Evolutionary conservation across 37 sponge, comb jelly and placozoan genomes (phyloP).

Genomic region (Oopsacas minuta): DNA sequence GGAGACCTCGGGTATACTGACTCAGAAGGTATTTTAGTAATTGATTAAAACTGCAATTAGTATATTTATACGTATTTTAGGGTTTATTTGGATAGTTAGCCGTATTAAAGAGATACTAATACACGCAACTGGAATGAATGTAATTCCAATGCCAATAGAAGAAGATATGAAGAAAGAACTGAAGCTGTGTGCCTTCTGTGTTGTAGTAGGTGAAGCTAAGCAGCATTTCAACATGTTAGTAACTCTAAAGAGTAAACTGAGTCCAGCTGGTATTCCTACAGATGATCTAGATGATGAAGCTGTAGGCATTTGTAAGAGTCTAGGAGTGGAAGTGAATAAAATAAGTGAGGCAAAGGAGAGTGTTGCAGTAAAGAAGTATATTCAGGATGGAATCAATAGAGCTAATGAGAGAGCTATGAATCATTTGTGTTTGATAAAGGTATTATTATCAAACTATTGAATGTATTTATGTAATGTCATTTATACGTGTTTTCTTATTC

Average conservation of each 20-base stretch:
- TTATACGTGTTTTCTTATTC: neutral
- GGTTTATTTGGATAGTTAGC: slow-evolving; percentile 73
- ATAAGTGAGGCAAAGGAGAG: slow-evolving; percentile 51
- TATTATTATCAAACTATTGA: neutral
- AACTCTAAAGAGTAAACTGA: slow-evolving; percentile 51
- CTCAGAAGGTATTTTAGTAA: slow-evolving; percentile 36
- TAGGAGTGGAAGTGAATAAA: neutral
- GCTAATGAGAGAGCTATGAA: slow-evolving; percentile 40
- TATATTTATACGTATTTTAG: slow-evolving; percentile 22
- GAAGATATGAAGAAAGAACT: slow-evolving; percentile 39
- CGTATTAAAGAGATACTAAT: slow-evolving; percentile 86
- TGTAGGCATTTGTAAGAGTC: neutral
- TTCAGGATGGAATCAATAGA: slow-evolving; percentile 37
- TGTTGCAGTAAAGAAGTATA: slow-evolving; percentile 49
- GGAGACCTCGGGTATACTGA: slow-evolving; percentile 83
- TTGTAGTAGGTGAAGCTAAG: slow-evolving; percentile 74
- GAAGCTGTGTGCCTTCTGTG: slow-evolving; percentile 48
- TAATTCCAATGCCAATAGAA: slow-evolving; percentile 88
- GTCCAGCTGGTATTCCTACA: slow-evolving; percentile 24
- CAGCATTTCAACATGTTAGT: slow-evolving; percentile 74
- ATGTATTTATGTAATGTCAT: neutral
- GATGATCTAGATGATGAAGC: slow-evolving; percentile 31
- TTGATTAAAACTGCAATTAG: neutral
- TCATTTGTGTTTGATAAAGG: slow-evolving; percentile 21
- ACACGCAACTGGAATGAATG: slow-evolving; percentile 80